Percentiles rank a stretch among this genome's conserved stretches.
These are phyloP conservation scores for Chaenogobius annularis DNA, from an alignment of 2,113 vertebrate species.

Conservation along the genomic window DNA sequence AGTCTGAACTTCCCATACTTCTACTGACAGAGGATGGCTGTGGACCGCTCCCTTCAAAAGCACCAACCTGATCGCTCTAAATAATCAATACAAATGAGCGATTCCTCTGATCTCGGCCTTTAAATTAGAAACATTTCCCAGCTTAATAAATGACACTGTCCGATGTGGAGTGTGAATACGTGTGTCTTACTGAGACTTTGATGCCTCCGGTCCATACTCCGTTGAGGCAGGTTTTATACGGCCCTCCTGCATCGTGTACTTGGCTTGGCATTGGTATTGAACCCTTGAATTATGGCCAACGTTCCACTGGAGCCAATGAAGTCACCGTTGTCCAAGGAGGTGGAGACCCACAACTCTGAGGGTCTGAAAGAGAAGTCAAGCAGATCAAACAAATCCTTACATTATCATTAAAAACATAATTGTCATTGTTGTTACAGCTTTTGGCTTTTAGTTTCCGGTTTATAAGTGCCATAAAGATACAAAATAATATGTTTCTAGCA, in stretches of 20 bases:
- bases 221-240: slow-evolving; percentile 23
- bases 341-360: not conserved
- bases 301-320: not conserved
- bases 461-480: too few relatives aligned
- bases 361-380: not conserved
- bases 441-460: too few relatives aligned
- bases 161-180: not conserved
- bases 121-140: not conserved
- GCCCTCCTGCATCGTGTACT: slow-evolving; percentile 14
- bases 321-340: slow-evolving; percentile 14
- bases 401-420: too few relatives aligned
- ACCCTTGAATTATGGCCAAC: not conserved
- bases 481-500: too few relatives aligned
- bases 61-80: not conserved
- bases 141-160: too few relatives aligned
- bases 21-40: too few relatives aligned
- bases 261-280: slow-evolving; percentile 24
- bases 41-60: too few relatives aligned
- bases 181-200: slow-evolving; percentile 46
- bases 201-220: slow-evolving; percentile 36
- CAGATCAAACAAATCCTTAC: not conserved
- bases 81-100: too few relatives aligned
- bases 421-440: too few relatives aligned
- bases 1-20: too few relatives aligned
- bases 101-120: too few relatives aligned